These are phyloP conservation scores for Pristis pectinata DNA, from an alignment of 2,797 vertebrate genomes.

Conservation along the genomic window DNA sequence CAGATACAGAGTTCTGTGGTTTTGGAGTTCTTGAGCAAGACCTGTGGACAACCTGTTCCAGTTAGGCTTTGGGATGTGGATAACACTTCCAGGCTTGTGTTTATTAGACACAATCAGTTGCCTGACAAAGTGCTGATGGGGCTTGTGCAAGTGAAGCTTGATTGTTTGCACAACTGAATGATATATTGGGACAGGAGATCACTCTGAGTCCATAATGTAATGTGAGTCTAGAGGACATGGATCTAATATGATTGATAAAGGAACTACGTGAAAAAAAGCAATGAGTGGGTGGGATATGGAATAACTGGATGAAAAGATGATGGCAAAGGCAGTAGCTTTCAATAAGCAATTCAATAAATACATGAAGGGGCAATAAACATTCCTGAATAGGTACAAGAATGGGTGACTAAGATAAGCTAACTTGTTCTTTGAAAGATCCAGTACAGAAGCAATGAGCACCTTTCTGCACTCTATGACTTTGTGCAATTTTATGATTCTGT, in stretches of 20 bases:
- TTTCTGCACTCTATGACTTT: not conserved
- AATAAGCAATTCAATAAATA: not conserved
- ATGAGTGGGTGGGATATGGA: not conserved
- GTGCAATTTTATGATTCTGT: not conserved
- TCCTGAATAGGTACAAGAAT: not conserved
- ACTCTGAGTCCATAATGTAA: not conserved
- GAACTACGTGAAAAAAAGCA: not conserved
- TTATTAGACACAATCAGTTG: not conserved
- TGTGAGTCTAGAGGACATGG: not conserved
- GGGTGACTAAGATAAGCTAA: not conserved
- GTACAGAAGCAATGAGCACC: not conserved
- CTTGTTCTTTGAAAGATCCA: not conserved
- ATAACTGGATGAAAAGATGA: not conserved
- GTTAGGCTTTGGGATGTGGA: not conserved
- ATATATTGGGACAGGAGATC: not conserved
- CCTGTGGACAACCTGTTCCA: not conserved
- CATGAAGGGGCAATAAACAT: not conserved
- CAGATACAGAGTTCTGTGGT: not conserved
- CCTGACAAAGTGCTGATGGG: not conserved
- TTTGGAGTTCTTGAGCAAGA: not conserved
- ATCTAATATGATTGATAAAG: not conserved
- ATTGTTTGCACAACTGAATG: not conserved
- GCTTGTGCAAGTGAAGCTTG: not conserved
- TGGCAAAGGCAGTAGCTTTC: not conserved
- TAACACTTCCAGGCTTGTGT: not conserved